Evolutionary conservation across 2,797 vertebrate species (phyloP).

Genomic region (Spinus olivaceus): DNA sequence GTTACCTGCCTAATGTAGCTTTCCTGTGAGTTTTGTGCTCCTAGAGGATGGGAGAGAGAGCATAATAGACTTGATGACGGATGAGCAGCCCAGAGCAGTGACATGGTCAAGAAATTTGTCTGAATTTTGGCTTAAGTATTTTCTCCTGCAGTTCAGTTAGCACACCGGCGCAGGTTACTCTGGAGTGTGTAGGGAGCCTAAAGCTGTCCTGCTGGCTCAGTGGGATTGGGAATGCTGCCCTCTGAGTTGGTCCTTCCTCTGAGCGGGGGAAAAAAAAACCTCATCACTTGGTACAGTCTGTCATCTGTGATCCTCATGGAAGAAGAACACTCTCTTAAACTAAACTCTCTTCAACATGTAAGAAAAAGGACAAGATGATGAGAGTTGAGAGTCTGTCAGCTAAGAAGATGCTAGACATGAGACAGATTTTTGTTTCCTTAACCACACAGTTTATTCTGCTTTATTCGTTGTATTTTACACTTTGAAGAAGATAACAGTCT

Average conservation of each 20-base stretch:
- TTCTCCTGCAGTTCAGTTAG: neutral
- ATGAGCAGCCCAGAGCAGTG: neutral
- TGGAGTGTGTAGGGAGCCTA: neutral
- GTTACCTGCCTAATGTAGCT: neutral
- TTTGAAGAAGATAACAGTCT: neutral
- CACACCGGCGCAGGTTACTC: neutral
- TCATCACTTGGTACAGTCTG: neutral
- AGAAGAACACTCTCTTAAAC: neutral
- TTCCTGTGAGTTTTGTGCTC: neutral
- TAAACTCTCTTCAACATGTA: neutral
- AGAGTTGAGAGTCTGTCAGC: neutral
- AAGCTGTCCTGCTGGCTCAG: fast-evolving
- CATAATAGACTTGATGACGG: fast-evolving
- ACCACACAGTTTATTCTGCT: neutral
- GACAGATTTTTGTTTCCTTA: slow-evolving; percentile 18
- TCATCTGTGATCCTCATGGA: neutral
- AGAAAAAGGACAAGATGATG: neutral
- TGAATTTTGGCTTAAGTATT: neutral
- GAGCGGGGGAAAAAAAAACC: fast-evolving
- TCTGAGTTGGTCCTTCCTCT: neutral
- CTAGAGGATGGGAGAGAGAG: neutral
- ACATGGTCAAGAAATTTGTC: neutral
- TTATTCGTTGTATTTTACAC: neutral
- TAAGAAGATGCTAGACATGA: slow-evolving; percentile 3
- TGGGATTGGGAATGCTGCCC: neutral